Conservation (phyloP, 1,140 invertebrate species). For the Artemia franciscana region DNA sequence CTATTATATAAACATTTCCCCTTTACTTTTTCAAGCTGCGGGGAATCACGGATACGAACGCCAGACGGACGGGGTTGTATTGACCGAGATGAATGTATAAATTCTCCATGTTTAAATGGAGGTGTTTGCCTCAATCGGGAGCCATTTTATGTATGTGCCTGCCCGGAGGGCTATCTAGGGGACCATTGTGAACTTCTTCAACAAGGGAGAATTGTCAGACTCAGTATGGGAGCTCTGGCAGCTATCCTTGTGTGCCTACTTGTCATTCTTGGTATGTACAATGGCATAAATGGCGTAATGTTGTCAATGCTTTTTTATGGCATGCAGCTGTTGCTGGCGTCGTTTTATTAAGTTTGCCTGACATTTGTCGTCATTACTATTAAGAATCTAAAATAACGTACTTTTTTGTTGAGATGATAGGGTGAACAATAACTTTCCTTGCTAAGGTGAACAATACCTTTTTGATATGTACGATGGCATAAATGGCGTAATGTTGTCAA, state of each 20-base stretch:
- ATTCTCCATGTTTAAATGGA: slow-evolving; percentile 71
- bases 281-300: no score
- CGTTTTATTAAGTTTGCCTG: no score
- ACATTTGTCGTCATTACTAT: no score
- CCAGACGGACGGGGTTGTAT: slow-evolving; percentile 68
- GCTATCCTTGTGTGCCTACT: slow-evolving; percentile 79
- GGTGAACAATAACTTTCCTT: no score
- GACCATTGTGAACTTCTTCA: slow-evolving; percentile 78
- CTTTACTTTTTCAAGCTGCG: slow-evolving; percentile 44
- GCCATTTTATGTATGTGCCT: slow-evolving; percentile 38
- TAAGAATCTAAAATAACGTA: no score
- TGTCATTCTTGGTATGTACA: slow-evolving; percentile 71
- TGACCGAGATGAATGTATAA: slow-evolving; percentile 81
- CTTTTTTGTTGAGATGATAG: no score
- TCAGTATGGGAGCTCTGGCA: slow-evolving; percentile 76
- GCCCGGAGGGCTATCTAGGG: slow-evolving; percentile 74
- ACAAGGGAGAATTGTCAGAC: slow-evolving; percentile 69
- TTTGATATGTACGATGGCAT: no score
- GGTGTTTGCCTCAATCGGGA: slow-evolving; percentile 70
- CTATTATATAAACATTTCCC: no score
- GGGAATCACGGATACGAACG: slow-evolving; percentile 64
- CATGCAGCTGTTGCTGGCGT: no score
- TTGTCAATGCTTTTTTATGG: no score
- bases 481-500: no score
- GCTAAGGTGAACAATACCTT: no score